A percentile compares a stretch with the other conserved stretches of the same genome.
Conservation (phyloP, 2,113 vertebrate species). For the Myanophis thanlyinensis region DNA sequence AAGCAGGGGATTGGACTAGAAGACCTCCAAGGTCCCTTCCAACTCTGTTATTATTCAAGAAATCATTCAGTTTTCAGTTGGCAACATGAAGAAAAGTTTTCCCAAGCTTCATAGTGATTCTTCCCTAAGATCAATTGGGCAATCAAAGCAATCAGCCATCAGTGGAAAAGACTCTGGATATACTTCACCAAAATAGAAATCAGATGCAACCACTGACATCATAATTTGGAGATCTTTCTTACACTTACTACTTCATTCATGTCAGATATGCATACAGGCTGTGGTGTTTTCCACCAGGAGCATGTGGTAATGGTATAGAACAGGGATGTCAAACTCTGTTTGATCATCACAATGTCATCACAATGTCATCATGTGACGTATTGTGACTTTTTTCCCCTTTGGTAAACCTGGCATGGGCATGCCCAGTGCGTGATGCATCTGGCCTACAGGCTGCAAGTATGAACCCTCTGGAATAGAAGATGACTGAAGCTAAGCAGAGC, state of each 20-base stretch:
- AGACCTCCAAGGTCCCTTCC: too few relatives aligned
- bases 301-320: not conserved
- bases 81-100: not conserved
- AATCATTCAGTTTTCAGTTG: not conserved
- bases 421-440: too few relatives aligned
- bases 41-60: too few relatives aligned
- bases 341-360: too few relatives aligned
- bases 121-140: not conserved
- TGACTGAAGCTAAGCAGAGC: not conserved
- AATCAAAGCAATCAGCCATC: not conserved
- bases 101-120: not conserved
- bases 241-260: not conserved
- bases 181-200: not conserved
- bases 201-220: not conserved
- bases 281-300: not conserved
- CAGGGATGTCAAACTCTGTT: too few relatives aligned
- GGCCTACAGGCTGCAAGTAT: too few relatives aligned
- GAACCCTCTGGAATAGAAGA: not conserved
- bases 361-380: too few relatives aligned
- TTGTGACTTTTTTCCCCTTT: too few relatives aligned
- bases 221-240: not conserved
- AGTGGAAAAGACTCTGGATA: not conserved
- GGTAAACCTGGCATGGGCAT: too few relatives aligned
- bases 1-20: too few relatives aligned
- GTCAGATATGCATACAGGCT: not conserved